Base-by-base conservation (phyloP, 2,797 vertebrate genomes). In the Sebastolobus altivelis region DNA sequence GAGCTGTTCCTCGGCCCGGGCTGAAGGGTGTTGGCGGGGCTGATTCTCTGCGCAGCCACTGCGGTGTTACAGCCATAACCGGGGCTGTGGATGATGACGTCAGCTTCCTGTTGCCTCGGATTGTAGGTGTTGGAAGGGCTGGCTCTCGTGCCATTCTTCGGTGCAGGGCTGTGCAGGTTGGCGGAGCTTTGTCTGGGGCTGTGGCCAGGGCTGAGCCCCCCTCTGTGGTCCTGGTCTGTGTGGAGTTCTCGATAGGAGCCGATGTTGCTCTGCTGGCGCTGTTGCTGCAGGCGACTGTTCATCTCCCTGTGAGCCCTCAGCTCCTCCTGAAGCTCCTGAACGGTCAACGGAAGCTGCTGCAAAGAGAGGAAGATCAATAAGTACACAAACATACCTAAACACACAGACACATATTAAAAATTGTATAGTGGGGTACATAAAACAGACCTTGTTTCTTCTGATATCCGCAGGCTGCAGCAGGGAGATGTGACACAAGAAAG, bases 291-390 rank as follows among this genome's bases (percentile, higher is more conserved):
- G 63, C 97, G 97, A 80, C 96, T 97, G 87, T 98, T 99, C 91
- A 97, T 97, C 93, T 99, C 97, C 89, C 97, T 96, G 94, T 99
- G 98, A 60, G 97, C 97, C 81, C 96, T 94, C 75, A 98, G 95
- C 76, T 99, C 98, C 90, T 99, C 98, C 84, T 98, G 98, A 79
- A 98, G 96, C 68, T 98, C 97, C 90, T 98, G 97, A 90, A 99
- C 98, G 65, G 97, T 97, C 94, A 99, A 72, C 52, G 98, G 98
- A 88, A 98, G 95, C 82, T 98, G 97, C 96, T 97, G 65, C 2
- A 54, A 90, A 93, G 18, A 89, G 14, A 58, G 31, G 76, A 49
- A 55, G 1, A 58, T 65, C 27, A 31, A 31, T 38, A 10, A 65
- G 6, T 18, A 65, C 22, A 72, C 2, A 72, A 59, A 72, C 3